phyloP scores from a whole-genome alignment of 2,888 invertebrate species.

The Arrhopalites spinosus region DNA sequence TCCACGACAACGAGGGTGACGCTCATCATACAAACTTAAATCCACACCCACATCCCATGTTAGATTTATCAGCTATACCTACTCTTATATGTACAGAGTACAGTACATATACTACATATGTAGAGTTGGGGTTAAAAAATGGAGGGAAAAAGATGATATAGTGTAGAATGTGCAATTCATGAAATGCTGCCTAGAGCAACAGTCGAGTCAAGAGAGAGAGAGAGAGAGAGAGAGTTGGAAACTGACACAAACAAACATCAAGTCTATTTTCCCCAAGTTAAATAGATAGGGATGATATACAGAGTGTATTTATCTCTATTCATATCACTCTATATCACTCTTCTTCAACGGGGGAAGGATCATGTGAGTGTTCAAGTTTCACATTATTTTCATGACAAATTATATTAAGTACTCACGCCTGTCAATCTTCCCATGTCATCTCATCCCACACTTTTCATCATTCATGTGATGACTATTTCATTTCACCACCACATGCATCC shows the following conservation, averaged over 20 bases:
- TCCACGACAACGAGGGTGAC: background rate
- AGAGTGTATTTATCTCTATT: background rate
- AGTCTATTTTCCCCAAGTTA: background rate
- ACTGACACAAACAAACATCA: no score
- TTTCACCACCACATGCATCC: no score
- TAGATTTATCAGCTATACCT: no score
- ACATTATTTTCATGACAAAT: constrained; percentile 36
- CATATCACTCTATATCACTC: background rate
- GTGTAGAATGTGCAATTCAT: no score
- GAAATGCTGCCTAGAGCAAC: no score
- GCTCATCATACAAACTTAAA: background rate
- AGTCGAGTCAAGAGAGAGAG: no score
- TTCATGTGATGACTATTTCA: background rate
- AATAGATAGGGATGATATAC: background rate
- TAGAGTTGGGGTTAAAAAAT: no score
- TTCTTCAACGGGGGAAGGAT: background rate
- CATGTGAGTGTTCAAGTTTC: constrained; percentile 27
- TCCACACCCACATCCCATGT: background rate
- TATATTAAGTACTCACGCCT: constrained; percentile 37
- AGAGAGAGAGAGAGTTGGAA: no score
- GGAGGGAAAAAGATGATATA: no score
- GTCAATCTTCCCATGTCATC: constrained; percentile 13
- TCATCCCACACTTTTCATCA: constrained; percentile 1
- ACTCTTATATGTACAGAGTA: no score
- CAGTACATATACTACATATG: no score